Evolutionary conservation across 2,888 invertebrate species (phyloP), one percentile per base, ranked within the genome.

Genomic region (Agrilus mali): DNA sequence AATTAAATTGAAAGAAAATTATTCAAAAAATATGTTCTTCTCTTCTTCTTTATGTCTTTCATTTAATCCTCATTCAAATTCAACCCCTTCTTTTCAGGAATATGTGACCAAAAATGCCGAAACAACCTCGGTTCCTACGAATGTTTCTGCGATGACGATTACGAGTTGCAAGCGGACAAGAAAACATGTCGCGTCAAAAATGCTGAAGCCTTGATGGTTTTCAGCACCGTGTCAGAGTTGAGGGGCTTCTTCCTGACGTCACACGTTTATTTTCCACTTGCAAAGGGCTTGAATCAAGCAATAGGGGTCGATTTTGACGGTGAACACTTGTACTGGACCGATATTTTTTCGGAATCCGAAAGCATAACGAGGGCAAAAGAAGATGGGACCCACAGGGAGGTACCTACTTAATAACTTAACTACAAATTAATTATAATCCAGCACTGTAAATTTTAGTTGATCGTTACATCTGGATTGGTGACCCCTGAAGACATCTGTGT

Each of bases 291-390:
- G 20, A 71, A 71, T 34, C 74, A 77, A 48, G 76, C 73, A 1
- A 75, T 78, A 6, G 86, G 84, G 1, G 78, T 90, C 0, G 70
- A 80, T 0, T 79, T 72, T 52, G 85, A 89, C 56, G 82, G 81
- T 0, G 67, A 69, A 3, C 69, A 77, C 50, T 63, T 87, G 22
- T 89, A 85, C 60, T 90, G 88, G 88, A 82, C 86, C 4, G 82
- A 85, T 53, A 75, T 81, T 1, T 72, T 75, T 2, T 63, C 75
- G 4, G 81, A 79, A 3, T 75, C 77, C n/a, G 83, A 86, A 61
- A 74, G 79, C 8, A 83, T 89, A 49, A 73, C 79, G 34, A 73
- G 77, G 46, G 74, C 81, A 0, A 65, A 67, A 10, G 66, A 77
- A 2, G 76, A 82, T 53, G 82, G 84, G 10, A 65, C 73, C 0